Conservation (phyloP, 2,888 invertebrate genomes). For the Crocallis elinguaria region DNA sequence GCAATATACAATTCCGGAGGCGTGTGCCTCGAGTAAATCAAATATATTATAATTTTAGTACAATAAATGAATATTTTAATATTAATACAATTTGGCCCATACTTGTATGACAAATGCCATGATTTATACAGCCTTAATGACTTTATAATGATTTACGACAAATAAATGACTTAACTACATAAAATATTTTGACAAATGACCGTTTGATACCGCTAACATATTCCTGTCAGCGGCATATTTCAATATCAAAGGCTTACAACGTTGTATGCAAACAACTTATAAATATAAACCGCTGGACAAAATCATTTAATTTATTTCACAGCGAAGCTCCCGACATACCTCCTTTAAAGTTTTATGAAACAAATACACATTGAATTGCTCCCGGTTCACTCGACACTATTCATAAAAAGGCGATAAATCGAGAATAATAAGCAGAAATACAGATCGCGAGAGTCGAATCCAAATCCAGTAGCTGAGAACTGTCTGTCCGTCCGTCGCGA, state of each 20-base stretch:
- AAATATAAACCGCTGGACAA: neutral
- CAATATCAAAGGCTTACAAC: slow-evolving; percentile 3
- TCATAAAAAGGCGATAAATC: slow-evolving; percentile 25
- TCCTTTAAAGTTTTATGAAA: slow-evolving; percentile 1
- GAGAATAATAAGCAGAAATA: slow-evolving; percentile 16
- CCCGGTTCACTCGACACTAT: slow-evolving; percentile 7
- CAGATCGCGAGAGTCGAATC: slow-evolving; percentile 9
- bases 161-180: slow-evolving; percentile 32
- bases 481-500: slow-evolving; percentile 55
- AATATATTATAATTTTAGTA: slow-evolving; percentile 38
- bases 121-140: slow-evolving; percentile 44
- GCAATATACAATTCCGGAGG: slow-evolving; percentile 22
- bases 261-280: neutral
- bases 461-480: slow-evolving; percentile 68
- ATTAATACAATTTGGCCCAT: slow-evolving; percentile 38
- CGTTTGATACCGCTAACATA: slow-evolving; percentile 31
- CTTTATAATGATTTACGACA: slow-evolving; percentile 38
- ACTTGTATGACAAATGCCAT: slow-evolving; percentile 41
- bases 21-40: slow-evolving; percentile 28
- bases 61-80: slow-evolving; percentile 43
- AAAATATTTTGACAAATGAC: slow-evolving; percentile 35
- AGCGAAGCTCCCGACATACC: neutral
- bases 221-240: slow-evolving; percentile 13
- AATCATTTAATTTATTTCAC: neutral
- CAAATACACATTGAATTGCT: slow-evolving; percentile 2